phyloP scores from a whole-genome alignment of 2,113 vertebrate genomes.

The Percopsis transmontana region DNA sequence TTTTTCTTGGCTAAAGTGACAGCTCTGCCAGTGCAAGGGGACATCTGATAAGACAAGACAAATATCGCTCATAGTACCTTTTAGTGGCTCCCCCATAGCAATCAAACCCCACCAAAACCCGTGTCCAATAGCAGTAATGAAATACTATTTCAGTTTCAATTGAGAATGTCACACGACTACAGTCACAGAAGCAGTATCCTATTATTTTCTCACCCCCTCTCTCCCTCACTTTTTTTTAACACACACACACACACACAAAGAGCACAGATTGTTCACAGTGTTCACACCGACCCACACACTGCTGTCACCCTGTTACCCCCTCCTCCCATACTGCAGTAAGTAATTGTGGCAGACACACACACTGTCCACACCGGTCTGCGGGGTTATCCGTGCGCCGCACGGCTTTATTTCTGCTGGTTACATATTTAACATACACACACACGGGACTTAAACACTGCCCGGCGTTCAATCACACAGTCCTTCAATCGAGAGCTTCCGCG shows the following conservation, averaged over 20 bases:
- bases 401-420: no score
- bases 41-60: slow-evolving; percentile 64
- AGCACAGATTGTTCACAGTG: slow-evolving; percentile 35
- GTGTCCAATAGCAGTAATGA: slow-evolving; percentile 21
- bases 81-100: slow-evolving; percentile 19
- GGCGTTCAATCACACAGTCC: no score
- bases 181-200: neutral
- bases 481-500: no score
- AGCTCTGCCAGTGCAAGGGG: slow-evolving; percentile 43
- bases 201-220: neutral
- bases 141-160: neutral
- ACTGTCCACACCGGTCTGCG: no score
- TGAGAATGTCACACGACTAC: neutral
- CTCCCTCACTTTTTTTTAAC: slow-evolving; percentile 2
- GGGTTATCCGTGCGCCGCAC: no score
- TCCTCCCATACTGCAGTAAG: slow-evolving; percentile 12
- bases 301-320: slow-evolving; percentile 66
- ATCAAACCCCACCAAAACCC: slow-evolving; percentile 6
- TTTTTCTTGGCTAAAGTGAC: slow-evolving; percentile 62
- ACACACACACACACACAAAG: slow-evolving; percentile 6
- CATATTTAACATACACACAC: no score
- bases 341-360: slow-evolving; percentile 13
- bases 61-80: slow-evolving; percentile 46
- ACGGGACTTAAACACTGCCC: no score
- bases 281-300: slow-evolving; percentile 69